Percentiles rank a stretch among this genome's conserved stretches.
These are phyloP conservation scores for Tetheella fluctuosa DNA, from an alignment of 2,888 invertebrate genomes.

Conservation along the genomic window DNA sequence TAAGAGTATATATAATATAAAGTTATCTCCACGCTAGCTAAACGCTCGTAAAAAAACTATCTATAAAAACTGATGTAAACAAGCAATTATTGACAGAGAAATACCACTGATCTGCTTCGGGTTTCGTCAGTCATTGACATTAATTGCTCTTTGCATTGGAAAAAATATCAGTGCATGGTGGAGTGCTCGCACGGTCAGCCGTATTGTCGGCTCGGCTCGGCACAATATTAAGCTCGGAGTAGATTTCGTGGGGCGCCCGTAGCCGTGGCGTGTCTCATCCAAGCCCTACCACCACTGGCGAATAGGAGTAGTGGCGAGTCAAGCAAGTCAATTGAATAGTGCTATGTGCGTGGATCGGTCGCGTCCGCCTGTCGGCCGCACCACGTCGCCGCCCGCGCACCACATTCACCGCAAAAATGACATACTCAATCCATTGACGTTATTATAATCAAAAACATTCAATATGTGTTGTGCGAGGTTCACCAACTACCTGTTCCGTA, in stretches of 20 bases:
- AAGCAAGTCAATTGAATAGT: conserved; percentile 62
- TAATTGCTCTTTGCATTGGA: conserved; percentile 69
- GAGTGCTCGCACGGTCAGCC: conserved; percentile 52
- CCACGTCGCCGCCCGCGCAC: conserved; percentile 45
- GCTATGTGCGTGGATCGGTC: conserved; percentile 68
- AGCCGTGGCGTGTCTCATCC: conserved; percentile 45
- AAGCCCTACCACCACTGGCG: conserved; percentile 41
- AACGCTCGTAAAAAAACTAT: conserved; percentile 35
- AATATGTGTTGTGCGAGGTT: conserved; percentile 78
- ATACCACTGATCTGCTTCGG: conserved; percentile 63
- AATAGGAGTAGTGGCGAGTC: conserved; percentile 26
- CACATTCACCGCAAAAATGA: conserved; percentile 61
- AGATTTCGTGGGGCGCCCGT: conserved; percentile 53
- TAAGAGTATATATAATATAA: background rate
- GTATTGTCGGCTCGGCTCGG: conserved; percentile 33
- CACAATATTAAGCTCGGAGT: conserved; percentile 45
- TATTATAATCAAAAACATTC: conserved; percentile 52
- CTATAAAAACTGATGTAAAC: conserved; percentile 44
- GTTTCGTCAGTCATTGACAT: conserved; percentile 77
- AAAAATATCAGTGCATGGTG: conserved; percentile 73
- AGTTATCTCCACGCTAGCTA: conserved; percentile 5
- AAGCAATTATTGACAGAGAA: conserved; percentile 60
- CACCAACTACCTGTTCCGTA: conserved; percentile 75
- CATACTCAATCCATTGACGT: conserved; percentile 58
- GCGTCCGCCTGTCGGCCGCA: conserved; percentile 43